Evolutionary conservation across 2,797 vertebrate species (phyloP).

Genomic region (Carapus acus): DNA sequence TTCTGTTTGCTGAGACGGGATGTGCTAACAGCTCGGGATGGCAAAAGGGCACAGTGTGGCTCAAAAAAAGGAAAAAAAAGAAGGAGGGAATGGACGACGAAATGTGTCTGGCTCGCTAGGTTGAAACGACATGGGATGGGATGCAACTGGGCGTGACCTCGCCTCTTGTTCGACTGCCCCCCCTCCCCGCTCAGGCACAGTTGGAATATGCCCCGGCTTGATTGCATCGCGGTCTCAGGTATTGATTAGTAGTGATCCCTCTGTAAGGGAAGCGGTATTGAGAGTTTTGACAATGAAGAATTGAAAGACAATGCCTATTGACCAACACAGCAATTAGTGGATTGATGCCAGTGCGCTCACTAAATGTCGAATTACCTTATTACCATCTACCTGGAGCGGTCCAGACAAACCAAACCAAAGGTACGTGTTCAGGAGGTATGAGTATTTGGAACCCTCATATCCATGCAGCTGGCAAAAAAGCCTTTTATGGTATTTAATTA

Average conservation of each 20-base stretch:
- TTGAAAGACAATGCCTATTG: slow-evolving; percentile 55
- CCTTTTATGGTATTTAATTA: too few relatives aligned
- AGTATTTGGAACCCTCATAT: too few relatives aligned
- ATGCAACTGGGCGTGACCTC: slow-evolving; percentile 22
- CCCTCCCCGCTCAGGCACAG: slow-evolving; percentile 5
- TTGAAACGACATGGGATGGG: slow-evolving; percentile 16
- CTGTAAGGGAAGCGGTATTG: slow-evolving; percentile 27
- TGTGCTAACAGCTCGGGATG: slow-evolving; percentile 14
- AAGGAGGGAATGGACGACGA: slow-evolving; percentile 17
- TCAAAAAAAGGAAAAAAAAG: slow-evolving; percentile 15
- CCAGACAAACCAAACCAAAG: slow-evolving; percentile 16
- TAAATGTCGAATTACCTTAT: slow-evolving; percentile 35
- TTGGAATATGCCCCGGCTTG: neutral
- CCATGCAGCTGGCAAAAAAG: too few relatives aligned
- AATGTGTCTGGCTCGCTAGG: slow-evolving; percentile 11
- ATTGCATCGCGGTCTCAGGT: slow-evolving; percentile 34
- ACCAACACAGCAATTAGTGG: slow-evolving; percentile 49
- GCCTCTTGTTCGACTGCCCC: slow-evolving; percentile 8
- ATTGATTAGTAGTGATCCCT: slow-evolving; percentile 45
- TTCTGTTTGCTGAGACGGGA: slow-evolving; percentile 21
- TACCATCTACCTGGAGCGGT: slow-evolving; percentile 23
- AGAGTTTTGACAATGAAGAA: slow-evolving; percentile 41
- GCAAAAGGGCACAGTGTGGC: slow-evolving; percentile 14
- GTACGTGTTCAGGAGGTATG: too few relatives aligned
- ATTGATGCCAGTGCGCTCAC: slow-evolving; percentile 46